Evolutionary conservation across 2,888 invertebrate species (phyloP), one percentile per base, ranked within the genome.

Genomic region (Clivina fossor): DNA sequence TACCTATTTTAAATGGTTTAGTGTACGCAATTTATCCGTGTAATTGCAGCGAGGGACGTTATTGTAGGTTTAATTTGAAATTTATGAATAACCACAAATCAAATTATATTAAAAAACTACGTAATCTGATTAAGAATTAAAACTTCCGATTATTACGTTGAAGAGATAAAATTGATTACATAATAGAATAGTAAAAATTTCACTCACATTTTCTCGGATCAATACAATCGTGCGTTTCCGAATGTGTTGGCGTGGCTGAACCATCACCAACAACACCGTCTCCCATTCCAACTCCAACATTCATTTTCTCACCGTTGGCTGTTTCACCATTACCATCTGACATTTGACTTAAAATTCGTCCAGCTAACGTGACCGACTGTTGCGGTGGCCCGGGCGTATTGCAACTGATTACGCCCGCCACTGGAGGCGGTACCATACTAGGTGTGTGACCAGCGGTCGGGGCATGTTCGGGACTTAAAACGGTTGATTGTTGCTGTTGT

Each of bases 171-270:
- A 7, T 24, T 24, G 26, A 7, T 24, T 4, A 7, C 9, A 7
- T 7, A 24, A 9, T 24, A 24, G 4, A 24, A 24, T 24, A 24
- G 26, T 24, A 7, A 24, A 24, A 24, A 24, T 24, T 24, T 24
- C 26, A 71, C 78, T 77, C 74, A 86, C 85, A 74, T 76, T 85
- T 85, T 66, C 82, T 77, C 64, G 78, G 80, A 64, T 82, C 79
- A 57, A 78, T 72, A 69, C 80, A 80, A 70, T 82, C 83, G 67
- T 81, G 81, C 71, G 80, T 84, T 77, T 86, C 82, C 63, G 87
- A 87, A 74, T 86, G 86, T 63, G 86, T 87, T n/a, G 87, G 87
- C 62, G 87, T 87, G 41, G 87, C 87, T 64, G 87, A 85, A 46
- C 85, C 85, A 62, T 84, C 54, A 65, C 67, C 56, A 24, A 24